Conservation (phyloP, 1,140 invertebrate genomes). For the Cyrtorhinus lividipennis region DNA sequence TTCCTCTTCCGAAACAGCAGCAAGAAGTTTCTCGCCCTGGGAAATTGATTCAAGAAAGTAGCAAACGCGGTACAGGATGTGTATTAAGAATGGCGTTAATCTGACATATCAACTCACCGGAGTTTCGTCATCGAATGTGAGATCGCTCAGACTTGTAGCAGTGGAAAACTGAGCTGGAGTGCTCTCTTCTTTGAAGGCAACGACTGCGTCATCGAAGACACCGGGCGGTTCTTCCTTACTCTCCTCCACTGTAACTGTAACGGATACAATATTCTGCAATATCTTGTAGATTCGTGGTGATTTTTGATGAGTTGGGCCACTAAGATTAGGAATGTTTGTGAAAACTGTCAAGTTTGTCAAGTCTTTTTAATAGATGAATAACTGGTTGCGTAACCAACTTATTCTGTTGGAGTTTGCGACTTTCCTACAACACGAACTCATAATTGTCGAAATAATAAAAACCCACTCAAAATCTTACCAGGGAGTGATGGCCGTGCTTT, state of each 20-base stretch:
- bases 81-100: background rate
- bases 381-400: no score
- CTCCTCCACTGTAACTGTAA: slow-evolving; percentile 5
- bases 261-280: no score
- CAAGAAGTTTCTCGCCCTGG: slow-evolving; percentile 24
- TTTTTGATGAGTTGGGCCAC: no score
- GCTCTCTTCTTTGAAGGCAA: slow-evolving; percentile 66
- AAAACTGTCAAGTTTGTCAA: no score
- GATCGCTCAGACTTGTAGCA: slow-evolving; percentile 58
- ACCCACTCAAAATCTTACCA: slow-evolving; percentile 13
- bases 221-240: slow-evolving; percentile 30
- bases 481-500: slow-evolving; percentile 24
- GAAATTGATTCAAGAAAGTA: no score
- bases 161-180: slow-evolving; percentile 66
- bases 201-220: slow-evolving; percentile 62
- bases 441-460: no score
- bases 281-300: no score
- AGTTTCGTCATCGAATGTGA: slow-evolving; percentile 27
- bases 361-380: no score
- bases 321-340: no score
- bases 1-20: slow-evolving; percentile 37
- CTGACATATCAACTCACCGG: background rate
- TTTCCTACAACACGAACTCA: no score
- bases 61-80: no score
- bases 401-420: no score